Conservation (phyloP, 2,113 vertebrate genomes). For the Ceyx margarethae region DNA sequence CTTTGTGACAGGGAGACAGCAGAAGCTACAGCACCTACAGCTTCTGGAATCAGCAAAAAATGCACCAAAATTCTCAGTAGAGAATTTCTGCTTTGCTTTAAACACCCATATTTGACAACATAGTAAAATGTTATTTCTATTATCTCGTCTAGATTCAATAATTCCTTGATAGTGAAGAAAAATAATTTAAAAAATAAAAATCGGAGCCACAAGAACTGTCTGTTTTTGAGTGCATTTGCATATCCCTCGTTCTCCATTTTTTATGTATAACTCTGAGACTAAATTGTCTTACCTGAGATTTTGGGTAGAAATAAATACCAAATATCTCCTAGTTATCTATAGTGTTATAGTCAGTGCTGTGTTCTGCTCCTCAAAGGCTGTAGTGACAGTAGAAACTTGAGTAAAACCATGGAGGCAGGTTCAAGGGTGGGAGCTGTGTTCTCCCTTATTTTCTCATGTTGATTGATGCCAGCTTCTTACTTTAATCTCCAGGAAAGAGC, state of each 20-base stretch:
- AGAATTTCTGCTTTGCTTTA: not conserved
- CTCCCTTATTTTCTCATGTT: not conserved
- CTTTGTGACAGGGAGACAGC: slow-evolving; percentile 52
- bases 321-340: not conserved
- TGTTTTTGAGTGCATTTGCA: not conserved
- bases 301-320: not conserved
- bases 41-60: slow-evolving; percentile 39
- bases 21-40: slow-evolving; percentile 2
- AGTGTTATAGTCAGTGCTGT: not conserved
- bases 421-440: not conserved
- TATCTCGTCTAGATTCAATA: not conserved
- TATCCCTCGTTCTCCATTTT: not conserved
- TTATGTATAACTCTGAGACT: not conserved
- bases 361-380: not conserved
- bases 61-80: slow-evolving; percentile 18
- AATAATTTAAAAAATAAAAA: not conserved
- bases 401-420: not conserved
- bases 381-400: slow-evolving; percentile 26
- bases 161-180: slow-evolving; percentile 5
- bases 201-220: not conserved
- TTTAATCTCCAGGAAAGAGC: not conserved
- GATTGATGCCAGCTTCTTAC: not conserved
- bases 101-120: not conserved
- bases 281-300: not conserved
- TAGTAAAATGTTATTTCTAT: not conserved